Percentiles rank a stretch among this genome's conserved stretches.
phyloP scores from a whole-genome alignment of 2,113 vertebrate genomes.

The Coturnix japonica region DNA sequence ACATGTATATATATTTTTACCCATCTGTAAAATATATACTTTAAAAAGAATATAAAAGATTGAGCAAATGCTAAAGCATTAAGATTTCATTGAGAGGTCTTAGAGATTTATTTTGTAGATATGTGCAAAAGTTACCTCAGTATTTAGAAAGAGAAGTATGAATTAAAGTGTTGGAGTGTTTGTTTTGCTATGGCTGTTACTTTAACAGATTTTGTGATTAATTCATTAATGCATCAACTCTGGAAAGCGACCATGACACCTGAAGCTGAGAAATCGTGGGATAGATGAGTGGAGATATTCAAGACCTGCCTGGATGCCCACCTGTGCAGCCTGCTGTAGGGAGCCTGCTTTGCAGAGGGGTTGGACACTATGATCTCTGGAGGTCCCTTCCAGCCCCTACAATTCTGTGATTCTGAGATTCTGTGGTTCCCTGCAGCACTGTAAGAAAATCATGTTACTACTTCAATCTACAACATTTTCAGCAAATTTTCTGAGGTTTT shows the following conservation, averaged over 20 bases:
- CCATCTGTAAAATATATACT: background rate
- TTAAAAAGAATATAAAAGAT: background rate
- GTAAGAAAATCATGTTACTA: constrained; percentile 30
- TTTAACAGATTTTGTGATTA: constrained; percentile 15
- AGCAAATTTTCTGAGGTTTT: background rate
- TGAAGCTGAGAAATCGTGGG: too few species aligned
- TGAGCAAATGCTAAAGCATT: too few species aligned
- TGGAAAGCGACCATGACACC: background rate
- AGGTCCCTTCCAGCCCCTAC: too few species aligned
- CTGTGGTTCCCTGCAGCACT: background rate
- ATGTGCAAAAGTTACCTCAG: background rate
- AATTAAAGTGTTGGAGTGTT: background rate
- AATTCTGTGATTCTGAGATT: too few species aligned
- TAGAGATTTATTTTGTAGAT: background rate
- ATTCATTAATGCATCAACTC: constrained; percentile 17
- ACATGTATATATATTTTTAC: background rate
- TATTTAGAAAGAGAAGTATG: background rate
- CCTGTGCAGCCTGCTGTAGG: too few species aligned
- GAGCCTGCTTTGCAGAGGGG: too few species aligned
- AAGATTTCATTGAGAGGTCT: background rate
- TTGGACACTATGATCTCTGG: too few species aligned
- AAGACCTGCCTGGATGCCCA: too few species aligned
- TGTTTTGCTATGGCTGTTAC: background rate
- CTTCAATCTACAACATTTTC: constrained; percentile 37
- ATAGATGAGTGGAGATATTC: too few species aligned